A percentile compares a stretch with the other conserved stretches of the same genome.
Conservation (phyloP, 2,113 vertebrate genomes). For the Dipodomys spectabilis region DNA sequence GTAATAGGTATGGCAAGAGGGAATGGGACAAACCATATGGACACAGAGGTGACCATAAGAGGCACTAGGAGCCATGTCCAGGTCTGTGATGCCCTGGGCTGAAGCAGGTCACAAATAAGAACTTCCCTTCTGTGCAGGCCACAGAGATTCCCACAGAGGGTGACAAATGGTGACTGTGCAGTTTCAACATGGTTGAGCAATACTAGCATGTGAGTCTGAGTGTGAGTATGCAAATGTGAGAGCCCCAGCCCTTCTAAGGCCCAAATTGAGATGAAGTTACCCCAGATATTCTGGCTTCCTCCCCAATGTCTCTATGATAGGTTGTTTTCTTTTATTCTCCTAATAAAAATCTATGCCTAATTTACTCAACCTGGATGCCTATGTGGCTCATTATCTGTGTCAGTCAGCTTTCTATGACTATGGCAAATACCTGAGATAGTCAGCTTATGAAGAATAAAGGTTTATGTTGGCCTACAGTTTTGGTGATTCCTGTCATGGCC, state of each 20-base stretch:
- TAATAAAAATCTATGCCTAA: neutral
- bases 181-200: neutral
- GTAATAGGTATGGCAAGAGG: fast-evolving
- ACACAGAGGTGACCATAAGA: too few relatives aligned
- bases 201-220: fast-evolving
- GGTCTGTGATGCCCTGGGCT: too few relatives aligned
- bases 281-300: neutral
- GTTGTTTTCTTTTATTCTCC: neutral
- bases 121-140: neutral
- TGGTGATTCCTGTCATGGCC: neutral
- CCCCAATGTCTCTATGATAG: neutral
- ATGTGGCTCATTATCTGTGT: neutral
- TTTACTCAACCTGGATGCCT: neutral
- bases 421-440: neutral
- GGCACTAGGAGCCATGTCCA: neutral
- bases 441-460: neutral
- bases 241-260: too few relatives aligned
- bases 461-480: neutral
- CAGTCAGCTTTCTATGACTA: neutral
- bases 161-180: neutral
- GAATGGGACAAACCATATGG: neutral
- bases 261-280: neutral
- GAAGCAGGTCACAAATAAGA: too few relatives aligned
- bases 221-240: neutral
- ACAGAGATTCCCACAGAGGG: neutral